A percentile compares a stretch with the other conserved stretches of the same genome.
phyloP scores from a whole-genome alignment of 2,888 invertebrate genomes.

The Zaprionus bogoriensis region DNA sequence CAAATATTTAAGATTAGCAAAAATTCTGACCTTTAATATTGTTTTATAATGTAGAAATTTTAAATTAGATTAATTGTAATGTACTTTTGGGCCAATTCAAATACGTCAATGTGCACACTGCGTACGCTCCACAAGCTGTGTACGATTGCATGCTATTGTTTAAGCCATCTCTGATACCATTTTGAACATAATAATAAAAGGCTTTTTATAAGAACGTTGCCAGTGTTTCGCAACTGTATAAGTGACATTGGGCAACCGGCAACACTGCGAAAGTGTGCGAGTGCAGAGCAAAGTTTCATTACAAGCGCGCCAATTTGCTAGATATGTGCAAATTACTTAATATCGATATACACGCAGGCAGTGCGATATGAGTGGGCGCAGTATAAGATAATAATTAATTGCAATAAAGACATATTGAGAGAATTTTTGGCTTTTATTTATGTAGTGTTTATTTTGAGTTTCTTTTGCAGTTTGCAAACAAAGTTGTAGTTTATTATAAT shows the following conservation, averaged over 20 bases:
- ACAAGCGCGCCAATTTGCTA: neutral
- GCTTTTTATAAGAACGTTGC: too few relatives aligned
- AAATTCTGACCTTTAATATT: constrained; percentile 67
- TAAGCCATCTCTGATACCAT: neutral
- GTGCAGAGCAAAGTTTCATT: neutral
- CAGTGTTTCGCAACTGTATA: too few relatives aligned
- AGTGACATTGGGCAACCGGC: too few relatives aligned
- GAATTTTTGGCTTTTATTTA: neutral
- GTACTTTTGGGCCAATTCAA: constrained; percentile 55
- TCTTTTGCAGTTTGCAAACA: neutral
- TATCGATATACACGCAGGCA: neutral
- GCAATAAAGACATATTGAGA: neutral
- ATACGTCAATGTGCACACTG: constrained; percentile 36
- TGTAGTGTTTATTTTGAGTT: neutral
- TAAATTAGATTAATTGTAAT: constrained; percentile 65
- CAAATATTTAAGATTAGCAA: constrained; percentile 76
- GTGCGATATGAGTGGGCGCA: neutral
- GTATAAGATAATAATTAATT: neutral
- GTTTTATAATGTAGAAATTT: constrained; percentile 62
- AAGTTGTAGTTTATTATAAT: neutral
- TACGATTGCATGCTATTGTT: neutral
- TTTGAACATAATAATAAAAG: neutral
- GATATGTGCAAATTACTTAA: neutral
- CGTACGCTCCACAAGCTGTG: constrained; percentile 3
- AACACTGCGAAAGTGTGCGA: too few relatives aligned